Evolutionary conservation across 2,888 invertebrate species (phyloP), one percentile per base, ranked within the genome.

Genomic region (Drosophila trichaetosa): DNA sequence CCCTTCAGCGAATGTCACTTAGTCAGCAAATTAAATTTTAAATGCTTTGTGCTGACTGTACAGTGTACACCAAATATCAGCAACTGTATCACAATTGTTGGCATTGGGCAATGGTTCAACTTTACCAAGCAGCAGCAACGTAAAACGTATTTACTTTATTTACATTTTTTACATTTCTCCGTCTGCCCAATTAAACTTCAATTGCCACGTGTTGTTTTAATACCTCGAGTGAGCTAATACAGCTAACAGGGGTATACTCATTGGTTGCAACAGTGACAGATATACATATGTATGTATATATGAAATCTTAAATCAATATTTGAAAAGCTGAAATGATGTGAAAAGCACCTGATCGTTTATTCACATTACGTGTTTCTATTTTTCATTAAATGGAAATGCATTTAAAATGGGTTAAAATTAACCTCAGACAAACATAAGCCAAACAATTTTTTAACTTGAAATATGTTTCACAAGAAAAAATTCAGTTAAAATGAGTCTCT

Each of bases 101-200:
- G 53, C 57, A 58, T 29, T 70, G 52, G 10, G 31, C 31, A 33
- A 33, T 31, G 72, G 42, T 70, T 61, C 53, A 74, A 58, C 58
- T 40, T 62, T 38, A 18, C 64, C 58, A 38, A 38, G 56, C 38
- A 36, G 53, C 36, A 18, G 38, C 8, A 56, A 7, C 54, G 76
- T 60, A 64, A 54, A 77, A 51, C 70, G 66, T 77, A 80, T 76
- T 77, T 77, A 76, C 80, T 80, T 77, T 80, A 80, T 76, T 79
- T 61, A 73, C 82, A 76, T 76, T 68, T 80, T 67, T 27, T 27
- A 27, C 27, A 27, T 4, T 27, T 52, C 68, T 54, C 61, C 53
- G 77, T 80, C 81, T 73, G 79, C 69, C 75, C 82, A 82, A 82
- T 87, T 85, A 85, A 87, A 87, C 85, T 75, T 65, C 79, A 82